phyloP scores from a whole-genome alignment of 2,113 vertebrate species.

The Fulica atra region DNA sequence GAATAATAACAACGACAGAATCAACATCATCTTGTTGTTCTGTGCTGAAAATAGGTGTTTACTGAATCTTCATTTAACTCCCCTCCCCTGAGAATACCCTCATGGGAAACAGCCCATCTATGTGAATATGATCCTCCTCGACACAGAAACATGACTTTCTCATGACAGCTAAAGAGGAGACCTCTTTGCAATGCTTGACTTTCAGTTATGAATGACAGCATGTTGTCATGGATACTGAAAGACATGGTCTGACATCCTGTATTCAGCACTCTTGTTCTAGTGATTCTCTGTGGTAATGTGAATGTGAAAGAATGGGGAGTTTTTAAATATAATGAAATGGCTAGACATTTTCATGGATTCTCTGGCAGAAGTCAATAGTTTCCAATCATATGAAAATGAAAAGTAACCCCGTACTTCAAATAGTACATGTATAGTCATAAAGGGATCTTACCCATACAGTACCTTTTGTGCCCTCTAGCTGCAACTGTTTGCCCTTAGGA shows the following conservation, averaged over 20 bases:
- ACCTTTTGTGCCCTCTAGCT: neutral
- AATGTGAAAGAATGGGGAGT: neutral
- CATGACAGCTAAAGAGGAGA: neutral
- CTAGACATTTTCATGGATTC: neutral
- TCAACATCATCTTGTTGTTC: neutral
- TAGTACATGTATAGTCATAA: neutral
- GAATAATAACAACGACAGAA: neutral
- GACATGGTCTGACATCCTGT: neutral
- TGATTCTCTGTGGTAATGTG: neutral
- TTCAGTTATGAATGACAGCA: neutral
- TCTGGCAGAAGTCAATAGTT: neutral
- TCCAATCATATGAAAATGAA: neutral
- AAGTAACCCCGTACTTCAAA: neutral
- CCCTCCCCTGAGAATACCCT: neutral
- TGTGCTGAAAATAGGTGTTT: neutral
- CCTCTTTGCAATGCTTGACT: neutral
- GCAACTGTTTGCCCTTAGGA: neutral
- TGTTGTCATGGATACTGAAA: neutral
- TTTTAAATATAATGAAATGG: neutral
- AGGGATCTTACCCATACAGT: neutral
- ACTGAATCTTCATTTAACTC: neutral
- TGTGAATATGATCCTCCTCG: neutral
- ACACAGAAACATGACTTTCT: accelerated
- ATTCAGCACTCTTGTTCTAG: neutral
- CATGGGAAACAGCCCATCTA: neutral